These are phyloP conservation scores for Augochlora pura DNA, from an alignment of 1,140 invertebrate species.

Conservation along the genomic window DNA sequence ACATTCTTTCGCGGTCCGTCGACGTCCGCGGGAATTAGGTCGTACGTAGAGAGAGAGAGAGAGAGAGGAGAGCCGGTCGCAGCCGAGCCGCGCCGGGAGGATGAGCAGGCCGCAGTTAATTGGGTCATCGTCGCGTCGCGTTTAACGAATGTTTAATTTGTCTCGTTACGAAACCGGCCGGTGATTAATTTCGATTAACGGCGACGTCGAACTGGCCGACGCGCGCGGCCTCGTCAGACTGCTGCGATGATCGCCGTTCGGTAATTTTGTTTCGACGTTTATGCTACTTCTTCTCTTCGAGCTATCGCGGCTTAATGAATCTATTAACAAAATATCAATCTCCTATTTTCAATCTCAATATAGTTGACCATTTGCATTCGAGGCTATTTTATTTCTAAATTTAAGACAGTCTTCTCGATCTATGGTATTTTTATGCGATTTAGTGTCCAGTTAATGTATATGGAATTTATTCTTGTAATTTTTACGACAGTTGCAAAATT, in stretches of 20 bases:
- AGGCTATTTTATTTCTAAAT: too few relatives aligned
- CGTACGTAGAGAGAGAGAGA: slow-evolving; percentile 2
- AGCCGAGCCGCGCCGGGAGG: slow-evolving; percentile 1
- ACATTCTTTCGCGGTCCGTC: slow-evolving; percentile 29
- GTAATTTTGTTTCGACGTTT: not conserved
- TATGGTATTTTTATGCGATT: too few relatives aligned
- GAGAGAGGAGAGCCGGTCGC: not conserved
- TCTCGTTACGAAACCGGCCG: slow-evolving; percentile 55
- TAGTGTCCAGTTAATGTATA: too few relatives aligned
- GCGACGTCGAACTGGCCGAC: slow-evolving; percentile 42
- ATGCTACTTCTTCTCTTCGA: not conserved
- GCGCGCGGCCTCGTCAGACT: slow-evolving; percentile 25
- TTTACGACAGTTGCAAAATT: too few relatives aligned
- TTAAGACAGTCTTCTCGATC: too few relatives aligned
- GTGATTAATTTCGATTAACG: slow-evolving; percentile 71
- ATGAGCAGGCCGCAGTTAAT: slow-evolving; percentile 58
- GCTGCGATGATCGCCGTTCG: not conserved
- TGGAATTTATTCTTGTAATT: too few relatives aligned
- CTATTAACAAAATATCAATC: too few relatives aligned
- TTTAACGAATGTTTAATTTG: slow-evolving; percentile 71
- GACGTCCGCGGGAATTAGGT: slow-evolving; percentile 40
- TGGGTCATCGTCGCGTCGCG: slow-evolving; percentile 55
- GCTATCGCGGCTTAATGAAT: too few relatives aligned
- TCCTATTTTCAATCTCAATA: too few relatives aligned
- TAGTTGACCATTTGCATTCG: too few relatives aligned